These are phyloP conservation scores for Bubo bubo DNA, from an alignment of 2,113 vertebrate species.

Conservation along the genomic window DNA sequence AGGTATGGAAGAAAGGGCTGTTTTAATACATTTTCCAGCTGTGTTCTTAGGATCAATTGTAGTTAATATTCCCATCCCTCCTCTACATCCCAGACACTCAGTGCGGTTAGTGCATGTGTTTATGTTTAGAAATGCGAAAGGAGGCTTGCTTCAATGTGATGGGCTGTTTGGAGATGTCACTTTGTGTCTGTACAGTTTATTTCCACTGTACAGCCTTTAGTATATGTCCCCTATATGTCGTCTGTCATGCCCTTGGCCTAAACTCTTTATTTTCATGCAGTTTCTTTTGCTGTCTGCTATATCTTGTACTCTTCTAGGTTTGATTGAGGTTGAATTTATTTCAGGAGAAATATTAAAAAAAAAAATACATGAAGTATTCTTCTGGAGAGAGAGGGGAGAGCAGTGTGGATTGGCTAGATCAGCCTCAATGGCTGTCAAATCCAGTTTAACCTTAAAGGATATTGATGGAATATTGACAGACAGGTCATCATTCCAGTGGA, in stretches of 20 bases:
- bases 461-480: background rate
- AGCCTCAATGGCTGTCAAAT: background rate
- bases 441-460: background rate
- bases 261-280: background rate
- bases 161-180: background rate
- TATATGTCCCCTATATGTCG: background rate
- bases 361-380: background rate
- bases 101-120: background rate
- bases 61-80: background rate
- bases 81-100: background rate
- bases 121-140: background rate
- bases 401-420: background rate
- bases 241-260: background rate
- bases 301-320: background rate
- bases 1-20: background rate
- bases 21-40: background rate
- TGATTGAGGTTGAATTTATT: background rate
- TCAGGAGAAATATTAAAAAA: background rate
- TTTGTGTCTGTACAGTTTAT: background rate
- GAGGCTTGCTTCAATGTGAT: background rate
- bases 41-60: background rate
- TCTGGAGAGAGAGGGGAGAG: accelerated
- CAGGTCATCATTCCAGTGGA: background rate
- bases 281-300: background rate
- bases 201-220: background rate